A percentile compares a stretch with the other conserved stretches of the same genome.
Evolutionary conservation across 2,797 vertebrate species (phyloP).

Genomic region (Takifugu rubripes): DNA sequence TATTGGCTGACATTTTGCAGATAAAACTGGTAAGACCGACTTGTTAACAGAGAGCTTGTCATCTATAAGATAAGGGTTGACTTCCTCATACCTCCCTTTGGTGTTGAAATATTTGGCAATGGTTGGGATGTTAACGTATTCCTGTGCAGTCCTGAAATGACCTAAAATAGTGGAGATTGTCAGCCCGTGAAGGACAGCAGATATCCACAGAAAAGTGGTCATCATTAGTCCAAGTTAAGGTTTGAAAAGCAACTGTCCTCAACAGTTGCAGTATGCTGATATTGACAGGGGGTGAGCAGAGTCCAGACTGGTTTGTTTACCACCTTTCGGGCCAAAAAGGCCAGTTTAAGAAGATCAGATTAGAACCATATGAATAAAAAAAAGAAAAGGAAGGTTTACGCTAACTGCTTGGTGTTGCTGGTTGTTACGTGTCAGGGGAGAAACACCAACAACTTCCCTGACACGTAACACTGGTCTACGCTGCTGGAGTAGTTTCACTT

Average conservation of each 20-base stretch:
- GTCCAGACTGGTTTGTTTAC: conserved; percentile 37
- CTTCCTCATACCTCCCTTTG: conserved; percentile 88
- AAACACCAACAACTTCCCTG: no score
- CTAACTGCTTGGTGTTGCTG: no score
- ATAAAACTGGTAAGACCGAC: conserved; percentile 59
- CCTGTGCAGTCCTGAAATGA: not conserved
- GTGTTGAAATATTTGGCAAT: conserved; percentile 84
- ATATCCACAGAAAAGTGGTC: conserved; percentile 16
- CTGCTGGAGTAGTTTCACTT: no score
- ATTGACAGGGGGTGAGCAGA: conserved; percentile 20
- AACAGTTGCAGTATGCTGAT: not conserved
- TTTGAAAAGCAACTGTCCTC: conserved; percentile 3
- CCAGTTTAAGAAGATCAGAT: not conserved
- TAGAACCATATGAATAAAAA: not conserved
- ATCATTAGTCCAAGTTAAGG: conserved; percentile 9
- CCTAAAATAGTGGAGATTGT: conserved; percentile 17
- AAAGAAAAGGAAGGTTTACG: no score
- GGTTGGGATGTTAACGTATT: conserved; percentile 35
- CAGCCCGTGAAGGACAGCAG: conserved; percentile 8
- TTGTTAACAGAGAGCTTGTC: conserved; percentile 72
- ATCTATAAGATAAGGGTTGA: conserved; percentile 73
- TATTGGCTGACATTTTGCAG: conserved; percentile 69
- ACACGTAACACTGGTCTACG: no score
- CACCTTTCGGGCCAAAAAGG: not conserved
- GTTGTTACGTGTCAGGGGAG: no score